Percentiles rank a stretch among this genome's conserved stretches.
Evolutionary conservation across 2,113 vertebrate genomes (phyloP).

Genomic region (Phyllostomus discolor): DNA sequence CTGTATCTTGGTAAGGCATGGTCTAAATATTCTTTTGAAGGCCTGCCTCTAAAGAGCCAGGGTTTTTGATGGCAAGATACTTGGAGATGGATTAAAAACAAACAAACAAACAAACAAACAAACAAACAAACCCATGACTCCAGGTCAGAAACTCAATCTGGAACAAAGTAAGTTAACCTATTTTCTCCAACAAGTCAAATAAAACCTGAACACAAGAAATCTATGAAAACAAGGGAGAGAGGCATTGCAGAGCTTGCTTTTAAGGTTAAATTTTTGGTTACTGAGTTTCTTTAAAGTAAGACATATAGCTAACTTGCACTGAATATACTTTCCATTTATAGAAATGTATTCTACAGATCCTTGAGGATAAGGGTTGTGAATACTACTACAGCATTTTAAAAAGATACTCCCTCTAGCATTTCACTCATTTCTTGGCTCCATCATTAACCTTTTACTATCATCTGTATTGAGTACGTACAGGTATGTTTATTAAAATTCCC

Average conservation of each 20-base stretch:
- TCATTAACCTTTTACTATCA: neutral
- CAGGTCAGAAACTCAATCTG: constrained; percentile 4
- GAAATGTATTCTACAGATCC: neutral
- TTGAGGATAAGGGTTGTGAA: neutral
- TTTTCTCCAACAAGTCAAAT: constrained; percentile 13
- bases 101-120: neutral
- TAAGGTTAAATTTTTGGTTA: neutral
- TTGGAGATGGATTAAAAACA: neutral
- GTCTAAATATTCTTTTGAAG: neutral
- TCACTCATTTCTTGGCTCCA: neutral
- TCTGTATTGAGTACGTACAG: neutral
- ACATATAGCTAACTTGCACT: neutral
- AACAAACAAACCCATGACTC: neutral
- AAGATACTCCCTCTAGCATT: neutral
- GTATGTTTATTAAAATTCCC: neutral
- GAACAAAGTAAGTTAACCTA: neutral
- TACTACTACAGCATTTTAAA: neutral
- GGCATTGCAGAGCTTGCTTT: neutral
- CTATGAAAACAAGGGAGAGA: neutral
- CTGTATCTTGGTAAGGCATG: neutral
- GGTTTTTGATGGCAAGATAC: neutral
- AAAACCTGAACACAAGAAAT: neutral
- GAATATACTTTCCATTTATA: neutral
- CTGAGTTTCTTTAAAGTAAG: neutral
- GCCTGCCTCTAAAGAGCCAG: neutral